These are phyloP conservation scores for Heloderma charlesbogerti DNA, from an alignment of 2,113 vertebrate genomes.

Conservation along the genomic window DNA sequence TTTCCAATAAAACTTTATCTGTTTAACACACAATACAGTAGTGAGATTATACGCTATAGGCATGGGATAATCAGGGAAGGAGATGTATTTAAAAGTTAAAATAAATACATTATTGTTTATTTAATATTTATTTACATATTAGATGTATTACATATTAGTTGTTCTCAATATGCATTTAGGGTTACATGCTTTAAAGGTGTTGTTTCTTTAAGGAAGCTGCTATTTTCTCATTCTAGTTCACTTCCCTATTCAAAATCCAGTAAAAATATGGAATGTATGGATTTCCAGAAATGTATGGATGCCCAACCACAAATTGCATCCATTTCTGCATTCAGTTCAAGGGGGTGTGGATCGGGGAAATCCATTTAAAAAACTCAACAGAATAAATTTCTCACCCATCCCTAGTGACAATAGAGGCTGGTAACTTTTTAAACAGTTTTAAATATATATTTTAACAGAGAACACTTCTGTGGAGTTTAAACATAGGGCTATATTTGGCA, in stretches of 20 bases:
- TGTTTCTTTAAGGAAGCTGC: background rate
- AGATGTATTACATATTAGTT: background rate
- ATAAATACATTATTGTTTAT: background rate
- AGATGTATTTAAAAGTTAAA: background rate
- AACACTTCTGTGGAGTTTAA: slow-evolving; percentile 28
- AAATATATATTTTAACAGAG: slow-evolving; percentile 47
- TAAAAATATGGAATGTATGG: no score
- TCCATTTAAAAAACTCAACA: no score
- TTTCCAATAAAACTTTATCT: background rate
- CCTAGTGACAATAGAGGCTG: slow-evolving; percentile 38
- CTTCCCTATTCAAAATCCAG: background rate
- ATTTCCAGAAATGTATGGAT: no score
- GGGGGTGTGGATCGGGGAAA: no score
- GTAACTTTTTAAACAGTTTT: slow-evolving; percentile 57
- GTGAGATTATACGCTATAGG: background rate
- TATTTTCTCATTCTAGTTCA: background rate
- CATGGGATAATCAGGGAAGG: background rate
- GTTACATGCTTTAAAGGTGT: background rate
- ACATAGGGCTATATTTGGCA: slow-evolving; percentile 50
- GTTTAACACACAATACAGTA: background rate
- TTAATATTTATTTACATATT: background rate
- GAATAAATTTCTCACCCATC: background rate
- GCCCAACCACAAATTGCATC: no score
- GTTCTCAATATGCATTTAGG: background rate
- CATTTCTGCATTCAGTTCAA: no score